A percentile compares a stretch with the other conserved stretches of the same genome.
These are phyloP conservation scores for Diaphora mendica DNA, from an alignment of 2,888 invertebrate genomes.

Conservation along the genomic window DNA sequence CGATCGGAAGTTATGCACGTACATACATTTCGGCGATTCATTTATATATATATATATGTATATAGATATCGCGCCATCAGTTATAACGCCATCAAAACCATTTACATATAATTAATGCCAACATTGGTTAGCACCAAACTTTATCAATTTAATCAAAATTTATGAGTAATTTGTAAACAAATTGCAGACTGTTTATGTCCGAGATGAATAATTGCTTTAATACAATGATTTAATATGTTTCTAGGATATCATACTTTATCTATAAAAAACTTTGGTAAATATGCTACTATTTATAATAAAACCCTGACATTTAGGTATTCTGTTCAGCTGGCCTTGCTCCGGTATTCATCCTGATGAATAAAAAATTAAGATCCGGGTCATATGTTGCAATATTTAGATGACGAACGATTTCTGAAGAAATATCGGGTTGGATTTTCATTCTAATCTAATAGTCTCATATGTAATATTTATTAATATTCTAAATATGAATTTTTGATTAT, in stretches of 20 bases:
- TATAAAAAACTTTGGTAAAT: conserved; percentile 34
- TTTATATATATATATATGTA: too few relatives aligned
- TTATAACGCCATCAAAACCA: neutral
- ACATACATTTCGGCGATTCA: too few relatives aligned
- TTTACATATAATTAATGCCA: conserved; percentile 1
- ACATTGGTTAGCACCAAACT: neutral
- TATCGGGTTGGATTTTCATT: neutral
- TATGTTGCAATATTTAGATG: conserved; percentile 29
- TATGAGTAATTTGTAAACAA: conserved; percentile 25
- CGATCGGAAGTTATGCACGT: too few relatives aligned
- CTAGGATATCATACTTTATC: conserved; percentile 28
- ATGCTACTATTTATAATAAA: conserved; percentile 16
- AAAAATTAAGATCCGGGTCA: conserved; percentile 55
- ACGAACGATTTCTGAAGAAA: neutral
- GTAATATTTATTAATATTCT: too few relatives aligned
- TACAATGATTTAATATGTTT: conserved; percentile 33
- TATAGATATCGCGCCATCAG: too few relatives aligned
- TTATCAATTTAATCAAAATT: conserved; percentile 8
- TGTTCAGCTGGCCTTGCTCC: conserved; percentile 58
- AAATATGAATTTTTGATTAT: too few relatives aligned
- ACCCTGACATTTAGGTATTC: conserved; percentile 49
- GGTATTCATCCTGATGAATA: conserved; percentile 53
- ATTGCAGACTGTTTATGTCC: conserved; percentile 22
- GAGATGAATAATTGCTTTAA: conserved; percentile 20
- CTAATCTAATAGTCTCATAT: too few relatives aligned